Evolutionary conservation across 2,113 vertebrate genomes (phyloP).

Genomic region (Eulacestoma nigropectus): DNA sequence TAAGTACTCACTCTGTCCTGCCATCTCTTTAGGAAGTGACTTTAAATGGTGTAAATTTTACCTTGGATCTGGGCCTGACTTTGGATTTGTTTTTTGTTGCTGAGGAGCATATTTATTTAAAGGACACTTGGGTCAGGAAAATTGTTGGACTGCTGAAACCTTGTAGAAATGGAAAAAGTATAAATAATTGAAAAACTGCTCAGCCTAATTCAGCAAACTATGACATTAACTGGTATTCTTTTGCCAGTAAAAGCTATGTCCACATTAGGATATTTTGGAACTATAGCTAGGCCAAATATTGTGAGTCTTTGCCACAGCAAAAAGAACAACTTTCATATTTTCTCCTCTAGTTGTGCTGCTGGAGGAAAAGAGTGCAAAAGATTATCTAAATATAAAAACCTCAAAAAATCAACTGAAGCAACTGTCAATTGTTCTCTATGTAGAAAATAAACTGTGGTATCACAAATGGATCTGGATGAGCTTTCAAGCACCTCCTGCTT

Average conservation of each 20-base stretch:
- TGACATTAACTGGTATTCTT: conserved; percentile 5
- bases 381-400: not conserved
- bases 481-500: conserved; percentile 15
- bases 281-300: not conserved
- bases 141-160: not conserved
- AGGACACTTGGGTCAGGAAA: not conserved
- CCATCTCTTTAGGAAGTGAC: not conserved
- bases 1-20: not conserved
- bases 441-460: conserved; percentile 17
- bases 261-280: not conserved
- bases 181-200: conserved; percentile 32
- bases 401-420: not conserved
- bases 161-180: conserved; percentile 33
- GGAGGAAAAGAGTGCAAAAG: not conserved
- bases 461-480: conserved; percentile 6
- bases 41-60: not conserved
- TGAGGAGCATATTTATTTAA: conserved; percentile 2
- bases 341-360: not conserved
- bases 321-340: not conserved
- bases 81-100: not conserved
- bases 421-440: not conserved
- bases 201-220: conserved; percentile 14
- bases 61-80: not conserved
- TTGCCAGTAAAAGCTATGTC: conserved; percentile 17
- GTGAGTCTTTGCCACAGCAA: not conserved